These are phyloP conservation scores for Hormaphis cornu DNA, from an alignment of 1,140 invertebrate genomes.

Conservation along the genomic window DNA sequence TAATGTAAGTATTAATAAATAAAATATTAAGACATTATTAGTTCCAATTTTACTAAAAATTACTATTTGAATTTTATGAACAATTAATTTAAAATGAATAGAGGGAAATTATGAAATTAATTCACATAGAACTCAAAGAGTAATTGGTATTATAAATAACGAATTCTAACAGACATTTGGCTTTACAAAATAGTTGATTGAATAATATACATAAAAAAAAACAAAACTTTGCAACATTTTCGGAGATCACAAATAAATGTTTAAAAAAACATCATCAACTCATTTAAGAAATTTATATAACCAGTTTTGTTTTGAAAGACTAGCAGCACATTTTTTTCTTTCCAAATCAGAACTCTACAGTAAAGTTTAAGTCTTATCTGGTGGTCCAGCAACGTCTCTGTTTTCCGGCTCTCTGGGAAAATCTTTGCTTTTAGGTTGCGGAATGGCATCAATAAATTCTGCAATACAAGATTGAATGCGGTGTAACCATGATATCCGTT, in stretches of 20 bases:
- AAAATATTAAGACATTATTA: slow-evolving; percentile 20
- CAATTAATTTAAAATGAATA: slow-evolving; percentile 1
- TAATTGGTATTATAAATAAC: slow-evolving; percentile 26
- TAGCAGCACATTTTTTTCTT: slow-evolving; percentile 19
- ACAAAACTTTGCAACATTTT: slow-evolving; percentile 28
- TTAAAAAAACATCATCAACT: slow-evolving; percentile 8
- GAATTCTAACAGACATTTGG: slow-evolving; percentile 24
- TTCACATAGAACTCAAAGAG: slow-evolving; percentile 23
- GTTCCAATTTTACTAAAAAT: slow-evolving; percentile 8
- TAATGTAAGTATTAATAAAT: neutral
- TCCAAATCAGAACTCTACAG: neutral
- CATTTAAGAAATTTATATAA: slow-evolving; percentile 1
- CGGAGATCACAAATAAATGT: slow-evolving; percentile 26
- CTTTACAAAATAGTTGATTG: slow-evolving; percentile 32
- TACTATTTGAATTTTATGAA: slow-evolving; percentile 26
- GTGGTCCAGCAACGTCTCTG: slow-evolving; percentile 26
- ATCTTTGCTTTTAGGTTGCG: neutral
- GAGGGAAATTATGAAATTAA: neutral
- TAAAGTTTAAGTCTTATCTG: slow-evolving; percentile 25
- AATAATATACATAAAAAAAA: slow-evolving; percentile 18
- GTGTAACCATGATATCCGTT: slow-evolving; percentile 2
- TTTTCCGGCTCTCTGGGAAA: neutral
- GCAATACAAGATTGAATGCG: slow-evolving; percentile 6
- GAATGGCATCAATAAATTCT: slow-evolving; percentile 25
- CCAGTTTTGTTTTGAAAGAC: slow-evolving; percentile 31